Evolutionary conservation across 2,888 invertebrate species (phyloP), one percentile per base, ranked within the genome.

Genomic region (Mechanitis messenoides): DNA sequence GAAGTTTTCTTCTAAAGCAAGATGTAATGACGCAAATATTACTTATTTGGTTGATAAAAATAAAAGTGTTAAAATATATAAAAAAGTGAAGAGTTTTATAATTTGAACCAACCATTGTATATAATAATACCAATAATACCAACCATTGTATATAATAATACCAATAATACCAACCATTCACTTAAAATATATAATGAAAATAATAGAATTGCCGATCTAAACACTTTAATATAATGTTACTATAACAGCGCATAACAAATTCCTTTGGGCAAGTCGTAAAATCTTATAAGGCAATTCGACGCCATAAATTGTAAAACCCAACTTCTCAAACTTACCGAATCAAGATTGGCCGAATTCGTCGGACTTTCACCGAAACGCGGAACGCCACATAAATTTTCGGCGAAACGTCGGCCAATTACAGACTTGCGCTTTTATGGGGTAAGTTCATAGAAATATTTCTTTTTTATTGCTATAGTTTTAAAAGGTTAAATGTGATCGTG

Each of bases 401-500:
- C 56, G 59, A 68, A 68, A 65, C 62, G 65, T 67, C 63, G 59
- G 65, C 68, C 73, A 74, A 73, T 74, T 73, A 73, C 71, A 62
- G 67, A 68, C 65, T 70, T 68, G 69, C 69, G 65, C 68, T 68
- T 72, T 73, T 72, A 71, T 70, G 66, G 69, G 64, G 64, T 56
- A 72, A 74, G 67, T 74, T 73, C 63, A 60, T 60, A 67, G 67
- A 53, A 81, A 72, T 72, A 73, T 68, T 71, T 73, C 72, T 71
- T 71, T 71, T 72, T 73, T 72, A 73, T 72, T 68, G 68, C 69
- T 63, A 68, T 72, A 73, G 73, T 72, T 73, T 72, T 67, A 71
- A 71, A 70, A 83, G 84, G 84, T 81, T 79, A 77, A 74, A 75
- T 69, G 72, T 70, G 69, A 68, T 60, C 65, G 69, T 74, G 77